A percentile compares a stretch with the other conserved stretches of the same genome.
Evolutionary conservation across 2,888 invertebrate genomes (phyloP).

Genomic region (Pinctada fucata): DNA sequence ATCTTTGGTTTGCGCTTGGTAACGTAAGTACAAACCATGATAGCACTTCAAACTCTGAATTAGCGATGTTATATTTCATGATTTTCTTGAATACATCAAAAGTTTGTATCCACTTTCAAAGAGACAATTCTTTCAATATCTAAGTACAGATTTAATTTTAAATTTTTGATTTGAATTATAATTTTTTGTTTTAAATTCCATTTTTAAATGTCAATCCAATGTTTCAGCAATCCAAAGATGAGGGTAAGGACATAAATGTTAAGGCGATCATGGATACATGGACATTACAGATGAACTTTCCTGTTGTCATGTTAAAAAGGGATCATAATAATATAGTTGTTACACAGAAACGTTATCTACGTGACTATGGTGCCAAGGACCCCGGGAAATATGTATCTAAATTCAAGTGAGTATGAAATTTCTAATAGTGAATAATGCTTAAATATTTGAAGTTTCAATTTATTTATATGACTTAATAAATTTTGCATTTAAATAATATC

Average conservation of each 20-base stretch:
- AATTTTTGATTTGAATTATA: no score
- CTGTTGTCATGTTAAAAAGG: conserved; percentile 68
- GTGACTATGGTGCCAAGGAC: conserved; percentile 47
- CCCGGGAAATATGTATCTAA: conserved; percentile 48
- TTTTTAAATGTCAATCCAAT: not conserved
- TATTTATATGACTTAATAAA: no score
- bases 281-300: conserved; percentile 72
- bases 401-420: conserved; percentile 23
- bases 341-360: conserved; percentile 63
- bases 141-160: no score
- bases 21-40: conserved; percentile 37
- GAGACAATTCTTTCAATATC: no score
- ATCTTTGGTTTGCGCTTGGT: conserved; percentile 83
- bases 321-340: conserved; percentile 46
- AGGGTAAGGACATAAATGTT: conserved; percentile 51
- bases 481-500: no score
- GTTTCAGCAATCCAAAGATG: conserved; percentile 43
- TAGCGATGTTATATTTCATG: no score
- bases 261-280: conserved; percentile 72
- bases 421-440: not conserved
- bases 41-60: no score
- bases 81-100: no score
- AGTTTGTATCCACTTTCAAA: no score
- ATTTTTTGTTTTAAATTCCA: not conserved
- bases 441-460: no score